Conservation (phyloP, 2,113 vertebrate genomes). For the Chrysochloris asiatica region DNA sequence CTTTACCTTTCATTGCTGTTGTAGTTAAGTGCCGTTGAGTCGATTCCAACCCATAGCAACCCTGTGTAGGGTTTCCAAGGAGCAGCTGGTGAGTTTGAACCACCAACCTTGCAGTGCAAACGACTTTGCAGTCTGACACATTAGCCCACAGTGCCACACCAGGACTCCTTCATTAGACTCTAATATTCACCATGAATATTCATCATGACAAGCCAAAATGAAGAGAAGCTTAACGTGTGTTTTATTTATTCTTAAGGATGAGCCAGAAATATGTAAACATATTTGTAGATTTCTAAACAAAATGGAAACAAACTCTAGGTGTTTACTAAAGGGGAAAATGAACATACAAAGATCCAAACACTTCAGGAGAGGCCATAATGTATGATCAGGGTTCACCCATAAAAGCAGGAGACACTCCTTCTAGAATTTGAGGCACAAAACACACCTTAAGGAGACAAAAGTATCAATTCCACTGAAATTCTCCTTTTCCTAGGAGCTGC, state of each 20-base stretch:
- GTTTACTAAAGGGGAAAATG: constrained; percentile 8
- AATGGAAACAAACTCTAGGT: constrained; percentile 32
- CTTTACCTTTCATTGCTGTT: no score
- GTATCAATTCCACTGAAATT: constrained; percentile 23
- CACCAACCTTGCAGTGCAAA: no score
- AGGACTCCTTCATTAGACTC: not conserved
- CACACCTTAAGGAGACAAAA: constrained; percentile 22
- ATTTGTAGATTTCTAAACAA: constrained; percentile 27
- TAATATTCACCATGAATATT: not conserved
- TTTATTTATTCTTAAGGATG: not conserved
- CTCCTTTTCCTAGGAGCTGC: not conserved
- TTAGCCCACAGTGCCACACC: no score
- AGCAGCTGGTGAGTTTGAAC: no score
- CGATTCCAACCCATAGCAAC: no score
- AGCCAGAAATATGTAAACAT: constrained; percentile 21
- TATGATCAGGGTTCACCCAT: constrained; percentile 4
- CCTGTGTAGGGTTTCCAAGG: no score
- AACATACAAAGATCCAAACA: not conserved
- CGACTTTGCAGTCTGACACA: no score
- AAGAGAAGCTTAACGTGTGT: not conserved
- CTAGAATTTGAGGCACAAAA: constrained; percentile 16
- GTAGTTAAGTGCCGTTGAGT: no score
- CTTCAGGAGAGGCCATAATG: not conserved
- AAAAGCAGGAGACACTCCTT: not conserved
- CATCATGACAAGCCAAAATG: not conserved